A percentile compares a stretch with the other conserved stretches of the same genome.
These are phyloP conservation scores for Pogonophryne albipinna DNA, from an alignment of 2,797 vertebrate species.

Conservation along the genomic window DNA sequence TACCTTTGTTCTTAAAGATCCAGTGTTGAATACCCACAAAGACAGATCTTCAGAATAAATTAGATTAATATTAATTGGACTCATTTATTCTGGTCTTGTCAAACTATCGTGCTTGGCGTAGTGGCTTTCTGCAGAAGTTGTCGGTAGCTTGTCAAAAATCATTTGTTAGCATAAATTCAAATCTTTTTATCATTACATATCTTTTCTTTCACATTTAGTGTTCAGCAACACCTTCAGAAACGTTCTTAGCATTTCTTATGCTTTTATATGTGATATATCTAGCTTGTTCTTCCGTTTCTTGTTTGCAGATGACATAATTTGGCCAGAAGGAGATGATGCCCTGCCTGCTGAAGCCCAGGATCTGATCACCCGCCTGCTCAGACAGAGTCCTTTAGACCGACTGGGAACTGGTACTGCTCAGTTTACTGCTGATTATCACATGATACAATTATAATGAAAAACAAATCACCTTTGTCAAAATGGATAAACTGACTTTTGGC, in stretches of 20 bases:
- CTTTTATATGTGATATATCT: background rate
- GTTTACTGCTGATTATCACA: slow-evolving; percentile 8
- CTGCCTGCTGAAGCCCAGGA: slow-evolving; percentile 92
- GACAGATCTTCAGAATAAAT: too few relatives aligned
- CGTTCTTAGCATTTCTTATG: background rate
- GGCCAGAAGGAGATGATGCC: slow-evolving; percentile 94
- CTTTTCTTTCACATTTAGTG: background rate
- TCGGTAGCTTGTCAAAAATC: background rate
- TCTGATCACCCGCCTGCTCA: slow-evolving; percentile 91
- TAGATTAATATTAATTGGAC: too few relatives aligned
- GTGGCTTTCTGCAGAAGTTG: too few relatives aligned
- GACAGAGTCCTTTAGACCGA: slow-evolving; percentile 93
- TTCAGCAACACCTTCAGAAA: background rate
- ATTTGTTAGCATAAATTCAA: background rate
- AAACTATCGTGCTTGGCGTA: too few relatives aligned
- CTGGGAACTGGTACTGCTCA: slow-evolving; percentile 90
- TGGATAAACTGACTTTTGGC: background rate
- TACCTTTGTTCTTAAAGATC: too few relatives aligned
- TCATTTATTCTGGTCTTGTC: too few relatives aligned
- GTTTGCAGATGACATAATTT: slow-evolving; percentile 93
- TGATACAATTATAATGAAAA: background rate
- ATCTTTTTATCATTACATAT: background rate
- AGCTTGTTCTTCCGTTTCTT: slow-evolving; percentile 7
- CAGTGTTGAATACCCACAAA: too few relatives aligned
- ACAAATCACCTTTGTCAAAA: background rate